Conservation (phyloP, 2,888 invertebrate species). For the Hypsopygia costalis region DNA sequence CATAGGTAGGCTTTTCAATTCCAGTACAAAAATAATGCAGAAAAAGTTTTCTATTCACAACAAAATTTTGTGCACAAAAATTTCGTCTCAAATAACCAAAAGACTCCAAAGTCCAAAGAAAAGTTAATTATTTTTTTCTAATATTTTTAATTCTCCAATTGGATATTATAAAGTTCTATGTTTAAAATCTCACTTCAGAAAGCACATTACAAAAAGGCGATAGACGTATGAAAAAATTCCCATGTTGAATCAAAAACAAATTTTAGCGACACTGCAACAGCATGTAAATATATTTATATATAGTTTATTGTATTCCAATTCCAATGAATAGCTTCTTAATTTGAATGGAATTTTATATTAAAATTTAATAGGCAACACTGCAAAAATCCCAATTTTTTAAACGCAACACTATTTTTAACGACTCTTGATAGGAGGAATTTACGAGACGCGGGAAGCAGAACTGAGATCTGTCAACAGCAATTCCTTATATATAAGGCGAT, state of each 20-base stretch:
- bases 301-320: too few relatives aligned
- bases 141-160: background rate
- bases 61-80: background rate
- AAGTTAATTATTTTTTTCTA: too few relatives aligned
- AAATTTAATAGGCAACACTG: too few relatives aligned
- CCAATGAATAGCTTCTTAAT: too few relatives aligned
- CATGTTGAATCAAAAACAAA: slow-evolving; percentile 44
- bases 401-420: too few relatives aligned
- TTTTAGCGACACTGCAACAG: background rate
- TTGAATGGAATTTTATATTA: too few relatives aligned
- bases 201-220: slow-evolving; percentile 64
- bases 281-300: too few relatives aligned
- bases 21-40: slow-evolving; percentile 12
- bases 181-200: slow-evolving; percentile 30
- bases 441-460: background rate
- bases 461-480: background rate
- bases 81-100: too few relatives aligned
- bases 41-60: background rate
- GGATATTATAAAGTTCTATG: background rate
- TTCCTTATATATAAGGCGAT: background rate
- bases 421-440: background rate
- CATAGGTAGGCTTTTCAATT: slow-evolving; percentile 69
- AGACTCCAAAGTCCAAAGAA: too few relatives aligned
- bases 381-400: too few relatives aligned
- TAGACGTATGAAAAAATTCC: slow-evolving; percentile 70